phyloP scores from a whole-genome alignment of 2,113 vertebrate species.

The Neogobius melanostomus region DNA sequence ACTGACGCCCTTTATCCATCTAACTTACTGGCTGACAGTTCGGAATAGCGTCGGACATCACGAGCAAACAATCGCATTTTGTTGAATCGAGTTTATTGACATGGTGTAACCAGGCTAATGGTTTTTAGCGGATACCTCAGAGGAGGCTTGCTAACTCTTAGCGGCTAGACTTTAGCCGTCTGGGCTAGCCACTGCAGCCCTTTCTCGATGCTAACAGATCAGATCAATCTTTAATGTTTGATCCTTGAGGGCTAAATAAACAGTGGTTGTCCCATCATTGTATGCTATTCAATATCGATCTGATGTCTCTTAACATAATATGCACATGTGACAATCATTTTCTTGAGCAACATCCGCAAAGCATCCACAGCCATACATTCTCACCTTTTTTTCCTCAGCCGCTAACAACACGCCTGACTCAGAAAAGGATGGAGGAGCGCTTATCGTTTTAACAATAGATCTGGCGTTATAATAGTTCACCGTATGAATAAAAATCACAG shows the following conservation, averaged over 20 bases:
- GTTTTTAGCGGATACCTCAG: constrained; percentile 24
- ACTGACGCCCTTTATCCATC: not conserved
- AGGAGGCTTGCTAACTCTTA: constrained; percentile 24
- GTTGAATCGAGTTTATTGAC: too few species aligned
- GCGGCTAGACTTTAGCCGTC: constrained; percentile 6
- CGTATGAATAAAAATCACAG: not conserved
- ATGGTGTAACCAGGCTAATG: not conserved
- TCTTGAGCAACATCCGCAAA: constrained; percentile 62
- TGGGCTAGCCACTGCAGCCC: constrained; percentile 17
- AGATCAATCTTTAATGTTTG: not conserved
- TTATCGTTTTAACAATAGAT: constrained; percentile 7
- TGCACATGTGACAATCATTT: constrained; percentile 7
- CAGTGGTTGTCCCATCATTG: rapidly evolving
- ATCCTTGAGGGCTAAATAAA: not conserved
- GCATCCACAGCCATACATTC: constrained; percentile 51
- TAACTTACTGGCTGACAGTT: not conserved
- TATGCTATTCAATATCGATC: not conserved
- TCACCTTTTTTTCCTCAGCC: constrained; percentile 63
- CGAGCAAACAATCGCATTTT: not conserved
- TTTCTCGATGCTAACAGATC: not conserved
- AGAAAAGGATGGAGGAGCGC: not conserved
- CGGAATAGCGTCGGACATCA: not conserved
- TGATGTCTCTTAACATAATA: not conserved
- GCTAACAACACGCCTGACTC: constrained; percentile 28
- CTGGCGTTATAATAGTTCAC: not conserved